These are phyloP conservation scores for Drosophila obscura DNA, from an alignment of 1,140 invertebrate species.

Conservation along the genomic window DNA sequence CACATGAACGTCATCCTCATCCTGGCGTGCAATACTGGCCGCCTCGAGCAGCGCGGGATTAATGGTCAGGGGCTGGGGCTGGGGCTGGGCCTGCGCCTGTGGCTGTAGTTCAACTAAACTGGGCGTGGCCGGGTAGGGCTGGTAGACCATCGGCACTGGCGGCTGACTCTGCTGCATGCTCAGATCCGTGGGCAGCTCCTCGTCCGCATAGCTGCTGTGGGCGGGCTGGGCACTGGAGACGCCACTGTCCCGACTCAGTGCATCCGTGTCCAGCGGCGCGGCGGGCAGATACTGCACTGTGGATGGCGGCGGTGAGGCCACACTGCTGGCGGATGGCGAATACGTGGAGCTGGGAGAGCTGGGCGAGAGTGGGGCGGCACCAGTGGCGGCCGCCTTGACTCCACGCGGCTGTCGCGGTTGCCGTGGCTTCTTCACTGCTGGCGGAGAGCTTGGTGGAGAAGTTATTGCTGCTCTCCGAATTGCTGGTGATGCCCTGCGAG, in stretches of 20 bases:
- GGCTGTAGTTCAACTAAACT: constrained; percentile 38
- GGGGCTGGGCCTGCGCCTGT: not conserved
- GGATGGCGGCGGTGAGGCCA: constrained; percentile 52
- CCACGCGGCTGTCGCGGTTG: constrained; percentile 57
- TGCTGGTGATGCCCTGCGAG: constrained; percentile 45
- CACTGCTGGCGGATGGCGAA: constrained; percentile 61
- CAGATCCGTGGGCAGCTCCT: constrained; percentile 78
- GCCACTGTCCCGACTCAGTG: constrained; percentile 73
- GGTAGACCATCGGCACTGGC: constrained; percentile 12
- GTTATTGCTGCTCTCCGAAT: constrained; percentile 66
- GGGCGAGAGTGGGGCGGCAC: constrained; percentile 50
- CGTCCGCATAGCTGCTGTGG: constrained; percentile 49
- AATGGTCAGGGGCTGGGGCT: constrained; percentile 51
- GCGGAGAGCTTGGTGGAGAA: constrained; percentile 74
- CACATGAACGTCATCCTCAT: constrained; percentile 26
- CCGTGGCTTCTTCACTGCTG: constrained; percentile 73
- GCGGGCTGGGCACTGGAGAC: constrained; percentile 62
- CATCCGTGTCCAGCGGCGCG: constrained; percentile 50
- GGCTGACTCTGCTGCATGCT: constrained; percentile 65
- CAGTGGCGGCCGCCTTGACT: constrained; percentile 20
- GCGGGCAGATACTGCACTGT: constrained; percentile 34
- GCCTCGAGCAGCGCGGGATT: constrained; percentile 85
- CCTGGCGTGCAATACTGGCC: constrained; percentile 78
- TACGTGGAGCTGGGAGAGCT: constrained; percentile 62
- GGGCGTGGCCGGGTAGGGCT: constrained; percentile 31